Evolutionary conservation across 2,113 vertebrate species (phyloP).

Genomic region (Columbina picui): DNA sequence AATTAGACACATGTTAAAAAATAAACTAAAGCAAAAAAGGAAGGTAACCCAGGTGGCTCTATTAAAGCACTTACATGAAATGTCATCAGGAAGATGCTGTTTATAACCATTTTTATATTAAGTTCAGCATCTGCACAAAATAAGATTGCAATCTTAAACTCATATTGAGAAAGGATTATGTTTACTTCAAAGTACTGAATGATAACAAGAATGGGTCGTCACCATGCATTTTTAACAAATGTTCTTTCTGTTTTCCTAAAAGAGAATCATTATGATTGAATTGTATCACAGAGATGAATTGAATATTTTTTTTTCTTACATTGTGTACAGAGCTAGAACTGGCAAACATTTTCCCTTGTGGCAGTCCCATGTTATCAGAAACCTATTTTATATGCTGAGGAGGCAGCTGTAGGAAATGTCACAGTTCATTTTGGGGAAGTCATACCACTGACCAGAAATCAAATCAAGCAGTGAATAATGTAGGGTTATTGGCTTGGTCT

Average conservation of each 20-base stretch:
- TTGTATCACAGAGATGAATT: neutral
- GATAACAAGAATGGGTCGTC: neutral
- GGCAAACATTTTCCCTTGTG: neutral
- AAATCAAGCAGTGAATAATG: constrained; percentile 29
- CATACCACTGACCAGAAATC: constrained; percentile 24
- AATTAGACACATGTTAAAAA: neutral
- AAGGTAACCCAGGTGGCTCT: neutral
- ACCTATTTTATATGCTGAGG: neutral
- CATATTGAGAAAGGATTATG: neutral
- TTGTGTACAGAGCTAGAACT: neutral
- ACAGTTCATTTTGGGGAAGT: constrained; percentile 20
- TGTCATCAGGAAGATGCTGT: neutral
- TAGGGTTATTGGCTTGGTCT: neutral
- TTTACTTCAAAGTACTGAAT: neutral
- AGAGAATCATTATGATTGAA: neutral
- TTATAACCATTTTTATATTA: neutral
- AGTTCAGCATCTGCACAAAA: neutral
- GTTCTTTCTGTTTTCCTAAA: neutral
- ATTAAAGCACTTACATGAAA: neutral
- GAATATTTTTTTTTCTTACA: neutral
- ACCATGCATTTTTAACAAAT: neutral
- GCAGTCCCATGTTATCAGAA: neutral
- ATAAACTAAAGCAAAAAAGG: neutral
- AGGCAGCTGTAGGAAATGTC: constrained; percentile 36
- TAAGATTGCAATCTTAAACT: neutral